Conservation (phyloP, 1,140 invertebrate species). For the Drosophila kanapiae region DNA sequence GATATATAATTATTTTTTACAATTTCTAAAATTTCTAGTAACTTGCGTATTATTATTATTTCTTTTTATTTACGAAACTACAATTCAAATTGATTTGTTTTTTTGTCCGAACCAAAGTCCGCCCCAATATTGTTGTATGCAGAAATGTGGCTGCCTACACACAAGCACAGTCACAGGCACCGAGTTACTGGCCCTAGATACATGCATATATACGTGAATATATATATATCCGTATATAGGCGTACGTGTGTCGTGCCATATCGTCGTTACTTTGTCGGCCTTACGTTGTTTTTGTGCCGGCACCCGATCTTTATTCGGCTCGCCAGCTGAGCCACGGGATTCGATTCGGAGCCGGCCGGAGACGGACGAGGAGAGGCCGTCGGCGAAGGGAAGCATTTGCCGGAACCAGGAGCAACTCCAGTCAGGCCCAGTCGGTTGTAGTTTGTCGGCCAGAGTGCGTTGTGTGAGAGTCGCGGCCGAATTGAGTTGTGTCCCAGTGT, state of each 20-base stretch:
- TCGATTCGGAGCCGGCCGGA: constrained; percentile 30
- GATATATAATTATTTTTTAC: no score
- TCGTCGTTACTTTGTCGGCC: constrained; percentile 66
- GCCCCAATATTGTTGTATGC: constrained; percentile 42
- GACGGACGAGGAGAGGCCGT: constrained; percentile 10
- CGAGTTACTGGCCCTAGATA: constrained; percentile 43
- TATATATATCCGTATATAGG: constrained; percentile 31
- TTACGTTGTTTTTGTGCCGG: constrained; percentile 61
- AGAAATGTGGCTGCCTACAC: constrained; percentile 41
- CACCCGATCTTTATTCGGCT: constrained; percentile 72
- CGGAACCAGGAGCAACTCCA: constrained; percentile 59
- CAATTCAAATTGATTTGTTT: no score
- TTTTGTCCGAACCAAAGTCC: constrained; percentile 20
- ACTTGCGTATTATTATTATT: background rate
- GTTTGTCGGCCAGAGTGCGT: constrained; percentile 74
- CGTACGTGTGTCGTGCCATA: constrained; percentile 60
- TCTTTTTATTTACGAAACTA: background rate
- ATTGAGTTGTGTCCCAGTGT: constrained; percentile 22
- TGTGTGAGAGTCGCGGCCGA: constrained; percentile 52
- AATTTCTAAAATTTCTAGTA: no score
- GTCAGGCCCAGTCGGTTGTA: constrained; percentile 70
- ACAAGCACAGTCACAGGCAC: constrained; percentile 25
- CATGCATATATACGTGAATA: constrained; percentile 22
- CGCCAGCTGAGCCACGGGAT: constrained; percentile 49
- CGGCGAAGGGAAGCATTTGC: constrained; percentile 12